Conservation (phyloP, 2,113 vertebrate genomes). For the Psilopsiagon aurifrons region DNA sequence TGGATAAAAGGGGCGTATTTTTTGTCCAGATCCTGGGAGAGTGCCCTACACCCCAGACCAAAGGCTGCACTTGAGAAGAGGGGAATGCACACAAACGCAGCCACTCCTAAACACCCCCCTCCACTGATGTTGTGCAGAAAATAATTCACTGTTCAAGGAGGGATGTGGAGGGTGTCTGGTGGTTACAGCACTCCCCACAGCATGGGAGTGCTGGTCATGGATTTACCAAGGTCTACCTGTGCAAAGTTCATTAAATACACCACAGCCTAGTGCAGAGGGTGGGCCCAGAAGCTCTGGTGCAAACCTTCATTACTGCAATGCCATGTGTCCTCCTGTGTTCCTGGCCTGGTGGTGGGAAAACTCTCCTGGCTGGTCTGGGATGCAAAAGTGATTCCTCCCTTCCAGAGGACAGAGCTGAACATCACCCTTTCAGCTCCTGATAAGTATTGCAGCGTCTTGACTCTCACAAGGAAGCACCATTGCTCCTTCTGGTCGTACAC, state of each 20-base stretch:
- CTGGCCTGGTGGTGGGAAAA: neutral
- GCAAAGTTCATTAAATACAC: neutral
- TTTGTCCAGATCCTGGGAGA: neutral
- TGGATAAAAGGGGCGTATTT: neutral
- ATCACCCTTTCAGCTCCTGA: neutral
- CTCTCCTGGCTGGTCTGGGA: neutral
- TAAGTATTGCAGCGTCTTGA: neutral
- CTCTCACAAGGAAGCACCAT: neutral
- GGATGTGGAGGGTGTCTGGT: neutral
- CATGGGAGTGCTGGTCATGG: neutral
- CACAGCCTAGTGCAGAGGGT: rapidly evolving
- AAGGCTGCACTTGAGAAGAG: neutral
- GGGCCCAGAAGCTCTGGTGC: neutral
- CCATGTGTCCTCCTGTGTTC: neutral
- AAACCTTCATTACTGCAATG: neutral
- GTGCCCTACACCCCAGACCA: neutral
- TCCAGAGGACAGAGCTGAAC: neutral
- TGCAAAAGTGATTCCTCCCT: neutral
- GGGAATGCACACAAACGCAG: neutral
- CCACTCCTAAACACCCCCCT: neutral
- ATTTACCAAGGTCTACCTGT: neutral
- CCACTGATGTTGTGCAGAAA: neutral
- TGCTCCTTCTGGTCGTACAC: neutral
- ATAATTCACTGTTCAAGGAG: neutral
- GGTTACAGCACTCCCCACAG: neutral